Conservation (phyloP, 2,113 vertebrate species). For the Clarias magur region DNA sequence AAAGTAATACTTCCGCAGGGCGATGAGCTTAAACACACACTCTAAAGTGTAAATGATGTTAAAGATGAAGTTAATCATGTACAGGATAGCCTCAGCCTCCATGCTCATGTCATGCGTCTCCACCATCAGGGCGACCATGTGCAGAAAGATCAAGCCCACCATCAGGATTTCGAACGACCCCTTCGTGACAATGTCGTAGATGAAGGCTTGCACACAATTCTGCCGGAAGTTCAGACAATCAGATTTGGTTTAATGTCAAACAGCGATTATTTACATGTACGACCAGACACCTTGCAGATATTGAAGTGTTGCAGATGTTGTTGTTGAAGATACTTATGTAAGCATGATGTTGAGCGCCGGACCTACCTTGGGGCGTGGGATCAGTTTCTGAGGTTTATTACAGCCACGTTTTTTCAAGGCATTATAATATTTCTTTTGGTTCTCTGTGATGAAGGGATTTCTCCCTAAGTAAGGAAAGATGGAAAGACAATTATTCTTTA, state of each 20-base stretch:
- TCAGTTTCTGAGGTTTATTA: slow-evolving; percentile 92
- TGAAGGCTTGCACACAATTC: slow-evolving; percentile 83
- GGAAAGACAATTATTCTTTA: slow-evolving; percentile 45
- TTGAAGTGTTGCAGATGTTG: too few relatives aligned
- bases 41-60: slow-evolving; percentile 88
- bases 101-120: slow-evolving; percentile 89
- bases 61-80: slow-evolving; percentile 85
- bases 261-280: background rate
- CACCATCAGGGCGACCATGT: slow-evolving; percentile 98
- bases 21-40: slow-evolving; percentile 85
- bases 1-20: slow-evolving; percentile 87
- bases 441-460: slow-evolving; percentile 95
- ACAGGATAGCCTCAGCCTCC: slow-evolving; percentile 78
- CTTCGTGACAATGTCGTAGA: slow-evolving; percentile 87
- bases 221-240: slow-evolving; percentile 52
- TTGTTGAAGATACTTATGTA: background rate
- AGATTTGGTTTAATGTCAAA: background rate
- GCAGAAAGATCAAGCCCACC: slow-evolving; percentile 94
- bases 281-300: too few relatives aligned
- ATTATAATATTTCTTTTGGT: slow-evolving; percentile 97
- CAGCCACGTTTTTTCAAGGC: slow-evolving; percentile 96
- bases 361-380: slow-evolving; percentile 86
- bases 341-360: background rate
- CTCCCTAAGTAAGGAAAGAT: slow-evolving; percentile 85
- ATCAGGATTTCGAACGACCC: slow-evolving; percentile 92